Percentiles rank a stretch among this genome's conserved stretches.
phyloP scores from a whole-genome alignment of 2,797 vertebrate genomes.

The Aerospiza tachiro region DNA sequence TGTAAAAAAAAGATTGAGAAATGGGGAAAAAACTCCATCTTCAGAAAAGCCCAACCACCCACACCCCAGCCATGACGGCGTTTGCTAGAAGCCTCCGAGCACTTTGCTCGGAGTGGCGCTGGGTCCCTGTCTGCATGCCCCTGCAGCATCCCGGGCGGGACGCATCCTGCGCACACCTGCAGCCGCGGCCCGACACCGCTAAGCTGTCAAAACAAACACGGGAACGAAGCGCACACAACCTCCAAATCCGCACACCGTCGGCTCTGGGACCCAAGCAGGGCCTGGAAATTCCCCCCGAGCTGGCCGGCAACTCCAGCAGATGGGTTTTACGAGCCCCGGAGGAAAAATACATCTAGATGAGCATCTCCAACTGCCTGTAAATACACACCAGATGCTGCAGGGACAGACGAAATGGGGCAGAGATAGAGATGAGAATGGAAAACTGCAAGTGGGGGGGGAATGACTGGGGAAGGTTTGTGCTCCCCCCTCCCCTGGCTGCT shows the following conservation, averaged over 20 bases:
- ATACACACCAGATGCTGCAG: not conserved
- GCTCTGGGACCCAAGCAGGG: not conserved
- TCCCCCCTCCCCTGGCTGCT: not conserved
- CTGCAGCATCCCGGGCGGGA: not conserved
- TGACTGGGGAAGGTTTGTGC: not conserved
- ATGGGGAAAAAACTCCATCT: not conserved
- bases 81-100: not conserved
- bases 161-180: not conserved
- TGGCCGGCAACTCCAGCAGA: slow-evolving; percentile 19
- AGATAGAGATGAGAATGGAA: not conserved
- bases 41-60: not conserved
- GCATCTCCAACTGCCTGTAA: slow-evolving; percentile 11
- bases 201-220: slow-evolving; percentile 9
- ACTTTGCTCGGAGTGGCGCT: fast-evolving
- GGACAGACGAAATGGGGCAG: not conserved
- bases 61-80: fast-evolving
- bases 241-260: not conserved
- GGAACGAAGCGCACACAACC: not conserved
- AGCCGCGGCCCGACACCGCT: not conserved
- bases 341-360: not conserved
- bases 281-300: not conserved
- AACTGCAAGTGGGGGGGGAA: not conserved
- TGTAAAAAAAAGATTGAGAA: not conserved
- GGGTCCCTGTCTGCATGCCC: not conserved
- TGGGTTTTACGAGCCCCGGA: not conserved